Base-by-base conservation (phyloP, 1,140 invertebrate species). In the Camponotus pennsylvanicus region DNA sequence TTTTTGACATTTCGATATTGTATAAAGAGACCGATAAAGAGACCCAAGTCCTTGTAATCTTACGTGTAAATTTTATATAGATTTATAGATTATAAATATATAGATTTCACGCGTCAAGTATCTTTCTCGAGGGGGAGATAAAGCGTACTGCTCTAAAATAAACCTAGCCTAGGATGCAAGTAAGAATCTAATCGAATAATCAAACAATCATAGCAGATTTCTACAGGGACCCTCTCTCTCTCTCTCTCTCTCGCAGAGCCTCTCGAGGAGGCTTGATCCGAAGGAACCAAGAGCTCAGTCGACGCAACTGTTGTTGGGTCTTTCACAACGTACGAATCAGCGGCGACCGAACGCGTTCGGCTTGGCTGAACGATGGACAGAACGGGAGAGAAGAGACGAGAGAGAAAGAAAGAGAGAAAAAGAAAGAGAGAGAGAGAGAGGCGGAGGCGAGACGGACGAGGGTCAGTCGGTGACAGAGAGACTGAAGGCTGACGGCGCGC, bases 391-490 rank as follows among this genome's bases (percentile, higher is more conserved):
- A 67, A n/a, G 57, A 86, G 55, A 49, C 8, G 15, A 80, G 57
- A 70, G 13, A 49, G 6, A 57, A 37, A 61, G 37, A 67, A 71
- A 13, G 27, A 71, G 32, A 75, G 52, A 49, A 18, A 42, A 42
- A 52, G 40, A 52, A 8, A 40, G n/a, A 82, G 63, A 85, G 3
- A 11, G 63, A 27, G n/a, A 37, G 63, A 75, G 71, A 13, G 18
- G 70, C 45, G 77, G 63, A 80, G 61, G 85, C 77, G 85, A 87
- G 78, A 86, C 66, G 78, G 61, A 85, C 71, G 71, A 85, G 77
- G 67, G 32, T 64, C 73, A 86, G 27, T 8, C 59, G 83, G 71
- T 40, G 34, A 67, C 66, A 86, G 61, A 49, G 79, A 69, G 61
- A 52, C 49, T 69, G 59, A 86, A 86, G 40, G 52, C 57, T 70